Base-by-base conservation (phyloP, 2,797 vertebrate species). In the Coregonus suidteri region DNA sequence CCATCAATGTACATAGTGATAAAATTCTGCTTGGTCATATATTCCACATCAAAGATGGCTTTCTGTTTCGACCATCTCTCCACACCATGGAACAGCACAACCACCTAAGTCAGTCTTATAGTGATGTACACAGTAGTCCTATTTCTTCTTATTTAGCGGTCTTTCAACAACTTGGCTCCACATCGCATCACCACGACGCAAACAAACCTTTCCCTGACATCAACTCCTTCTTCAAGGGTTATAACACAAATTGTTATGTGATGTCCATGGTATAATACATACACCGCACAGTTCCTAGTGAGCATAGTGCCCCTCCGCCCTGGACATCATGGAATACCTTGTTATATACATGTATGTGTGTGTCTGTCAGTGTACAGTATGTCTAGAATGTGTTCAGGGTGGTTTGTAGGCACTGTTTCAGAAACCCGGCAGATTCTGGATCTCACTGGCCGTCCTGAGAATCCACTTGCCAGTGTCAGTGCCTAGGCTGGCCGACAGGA, bases 381-480 rank as follows among this genome's bases (percentile, higher is more conserved):
- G 53, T 73, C 37, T 5, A 25, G 47, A 47, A 9, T 65, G 6
- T 76, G 51, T 65, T 56, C 71, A 25, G 53, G 59, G 1, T 35
- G 71, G 74, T 78, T 82, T 77, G 51, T 85, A 91, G 89, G 90
- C 90, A 91, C 87, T 86, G 85, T 83, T 83, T 84, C 79, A 77
- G 79, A 75, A 66, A 53, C 64, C 25, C 53, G 73, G 64, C 69
- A 20, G 74, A 78, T 77, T 76, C 84, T 77, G 81, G 79, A 75
- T 47, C 73, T 77, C 35, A 14, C 74, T 78, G 79, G 82, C 79
- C 67, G 47, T 14, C 76, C 68, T 51, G 70, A 74, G 75, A 78
- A 67, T 71, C 71, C 82, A 66, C 80, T 30, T 74, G 79, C 75
- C 56, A 2, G 16, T 80, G 74, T 78, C 81, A 71, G 83, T 14